Evolutionary conservation across 2,113 vertebrate genomes (phyloP), one percentile per base, ranked within the genome.

Genomic region (Globicephala melas): DNA sequence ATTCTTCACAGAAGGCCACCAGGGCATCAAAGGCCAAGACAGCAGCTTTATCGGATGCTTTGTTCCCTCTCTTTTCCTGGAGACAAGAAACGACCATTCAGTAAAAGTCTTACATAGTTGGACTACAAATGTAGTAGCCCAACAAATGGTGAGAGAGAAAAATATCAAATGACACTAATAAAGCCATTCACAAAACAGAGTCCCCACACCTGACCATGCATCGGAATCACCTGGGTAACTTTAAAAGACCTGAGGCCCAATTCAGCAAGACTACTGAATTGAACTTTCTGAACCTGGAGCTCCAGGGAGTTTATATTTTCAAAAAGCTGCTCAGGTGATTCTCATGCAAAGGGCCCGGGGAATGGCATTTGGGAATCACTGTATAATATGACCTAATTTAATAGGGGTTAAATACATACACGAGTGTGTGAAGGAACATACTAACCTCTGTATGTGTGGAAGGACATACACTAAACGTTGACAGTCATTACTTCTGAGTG

Each of bases 11-110:
- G 98, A 99, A 99, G 79, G 97, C 98, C 97, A 99, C 99, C 99
- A 99, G 99, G 94, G 99, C 99, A 89, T 99, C 99, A 90, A 99
- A 99, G 96, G 99, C 99, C 47, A 89, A 95, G 63, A 99, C 91
- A 80, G 98, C 91, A 5, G 99, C 96, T 98, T 99, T 99, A 97
- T 99, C 99, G 0, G 98, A 97, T 3, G 99, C 99, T 96, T 99
- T 99, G 73, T 98, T 98, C 76, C 99, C 99, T 33, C 99, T 99
- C 96, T 99, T 99, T 91, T 98, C 98, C 99, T 99, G 97, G 31
- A 92, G 96, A 92, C 33, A 97, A 81, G 94, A 96, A 4, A 5
- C 0, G 0, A 11, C 84, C 47, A 80, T 23, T 89, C 55, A 97
- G 88, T 31, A 85, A 47, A 77, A 71, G 47, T 81, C 71, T 58